phyloP scores from a whole-genome alignment of 2,888 invertebrate species.

The Iphiclides podalirius region DNA sequence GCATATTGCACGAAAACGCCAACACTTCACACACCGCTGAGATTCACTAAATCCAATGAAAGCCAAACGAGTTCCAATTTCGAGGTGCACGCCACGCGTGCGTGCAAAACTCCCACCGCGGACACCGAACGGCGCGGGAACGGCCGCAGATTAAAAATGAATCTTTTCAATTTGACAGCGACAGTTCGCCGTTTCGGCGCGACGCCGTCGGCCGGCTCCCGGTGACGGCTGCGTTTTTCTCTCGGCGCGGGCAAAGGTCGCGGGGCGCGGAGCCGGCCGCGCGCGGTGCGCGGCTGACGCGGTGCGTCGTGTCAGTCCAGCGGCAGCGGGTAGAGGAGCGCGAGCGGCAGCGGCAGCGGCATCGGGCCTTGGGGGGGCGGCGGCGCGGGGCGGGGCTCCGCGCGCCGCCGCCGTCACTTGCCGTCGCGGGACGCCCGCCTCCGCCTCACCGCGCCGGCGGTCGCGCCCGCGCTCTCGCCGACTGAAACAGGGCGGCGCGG shows the following conservation, averaged over 20 bases:
- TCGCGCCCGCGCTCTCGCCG: slow-evolving; percentile 48
- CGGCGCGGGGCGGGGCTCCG: slow-evolving; percentile 62
- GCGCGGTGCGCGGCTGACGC: slow-evolving; percentile 9
- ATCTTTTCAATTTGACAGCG: slow-evolving; percentile 3
- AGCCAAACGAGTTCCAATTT: slow-evolving; percentile 20
- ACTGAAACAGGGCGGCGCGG: slow-evolving; percentile 40
- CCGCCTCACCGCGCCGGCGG: slow-evolving; percentile 66
- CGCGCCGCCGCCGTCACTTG: slow-evolving; percentile 85
- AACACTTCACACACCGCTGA: slow-evolving; percentile 31
- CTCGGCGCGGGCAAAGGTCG: slow-evolving; percentile 15
- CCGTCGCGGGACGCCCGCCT: slow-evolving; percentile 85
- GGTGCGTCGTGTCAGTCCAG: slow-evolving; percentile 32
- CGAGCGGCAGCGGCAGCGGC: slow-evolving; percentile 29
- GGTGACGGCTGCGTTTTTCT: slow-evolving; percentile 15
- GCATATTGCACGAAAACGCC: slow-evolving; percentile 38
- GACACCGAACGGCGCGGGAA: not conserved
- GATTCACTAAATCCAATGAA: slow-evolving; percentile 38
- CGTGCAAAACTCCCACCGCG: not conserved
- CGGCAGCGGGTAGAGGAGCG: slow-evolving; percentile 35
- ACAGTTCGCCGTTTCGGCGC: too few species aligned
- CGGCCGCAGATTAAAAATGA: not conserved
- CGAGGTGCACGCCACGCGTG: not conserved
- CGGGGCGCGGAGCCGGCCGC: slow-evolving; percentile 9
- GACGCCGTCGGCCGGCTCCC: too few species aligned
- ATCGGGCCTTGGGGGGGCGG: slow-evolving; percentile 31